Conservation (phyloP, 2,113 vertebrate genomes). For the Malaclemys terrapin region DNA sequence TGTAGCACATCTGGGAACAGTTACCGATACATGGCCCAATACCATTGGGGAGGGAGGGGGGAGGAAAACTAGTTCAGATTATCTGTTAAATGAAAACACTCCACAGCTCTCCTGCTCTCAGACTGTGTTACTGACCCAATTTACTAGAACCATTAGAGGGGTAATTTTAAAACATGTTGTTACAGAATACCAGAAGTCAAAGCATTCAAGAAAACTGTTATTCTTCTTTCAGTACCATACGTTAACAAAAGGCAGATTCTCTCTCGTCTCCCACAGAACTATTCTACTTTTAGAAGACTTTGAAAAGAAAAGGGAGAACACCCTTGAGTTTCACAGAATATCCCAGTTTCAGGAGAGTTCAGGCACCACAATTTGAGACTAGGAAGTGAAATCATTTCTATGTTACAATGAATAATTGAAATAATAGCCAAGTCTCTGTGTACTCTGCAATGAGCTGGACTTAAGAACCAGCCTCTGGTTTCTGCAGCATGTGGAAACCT, state of each 20-base stretch:
- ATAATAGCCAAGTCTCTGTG: not conserved
- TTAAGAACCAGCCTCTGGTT: not conserved
- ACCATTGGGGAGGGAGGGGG: rapidly evolving
- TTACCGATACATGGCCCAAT: not conserved
- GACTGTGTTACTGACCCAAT: not conserved
- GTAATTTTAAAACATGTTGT: not conserved
- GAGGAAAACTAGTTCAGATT: not conserved
- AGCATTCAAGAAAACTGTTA: not conserved
- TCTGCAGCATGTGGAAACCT: not conserved
- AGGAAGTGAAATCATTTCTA: not conserved
- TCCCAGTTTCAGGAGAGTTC: not conserved
- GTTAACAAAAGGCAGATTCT: not conserved
- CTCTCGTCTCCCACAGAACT: not conserved
- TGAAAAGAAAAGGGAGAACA: not conserved
- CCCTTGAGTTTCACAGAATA: not conserved
- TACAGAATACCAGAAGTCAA: not conserved
- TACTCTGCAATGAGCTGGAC: not conserved
- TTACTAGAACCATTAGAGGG: rapidly evolving
- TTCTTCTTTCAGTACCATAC: not conserved
- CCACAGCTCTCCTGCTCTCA: not conserved
- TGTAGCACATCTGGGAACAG: not conserved
- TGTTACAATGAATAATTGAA: not conserved
- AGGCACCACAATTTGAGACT: not conserved
- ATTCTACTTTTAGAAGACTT: not conserved
- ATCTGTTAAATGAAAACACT: not conserved